Conservation (phyloP, 2,888 invertebrate genomes). For the Hydraecia micacea region DNA sequence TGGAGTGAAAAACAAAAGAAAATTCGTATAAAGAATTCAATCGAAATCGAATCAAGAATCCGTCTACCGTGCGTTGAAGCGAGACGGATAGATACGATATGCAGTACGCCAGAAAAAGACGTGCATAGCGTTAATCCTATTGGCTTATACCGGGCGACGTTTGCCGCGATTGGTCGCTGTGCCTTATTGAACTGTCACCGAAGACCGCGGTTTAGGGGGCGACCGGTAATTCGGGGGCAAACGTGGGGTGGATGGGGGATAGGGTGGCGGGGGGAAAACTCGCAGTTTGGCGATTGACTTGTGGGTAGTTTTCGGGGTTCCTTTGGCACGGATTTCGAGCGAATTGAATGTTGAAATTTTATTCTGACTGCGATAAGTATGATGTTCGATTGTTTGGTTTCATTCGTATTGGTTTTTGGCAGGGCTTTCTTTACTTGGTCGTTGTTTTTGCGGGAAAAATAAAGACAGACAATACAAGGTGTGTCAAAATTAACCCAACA, state of each 20-base stretch:
- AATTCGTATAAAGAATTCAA: conserved; percentile 88
- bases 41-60: conserved; percentile 89
- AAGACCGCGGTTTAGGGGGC: conserved; percentile 88
- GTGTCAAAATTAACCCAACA: too few relatives aligned
- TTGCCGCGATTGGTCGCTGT: conserved; percentile 89
- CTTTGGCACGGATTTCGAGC: conserved; percentile 72
- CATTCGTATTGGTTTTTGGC: conserved; percentile 37
- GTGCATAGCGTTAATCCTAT: conserved; percentile 88
- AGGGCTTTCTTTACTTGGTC: background rate
- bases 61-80: conserved; percentile 80
- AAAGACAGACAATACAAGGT: background rate
- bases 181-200: conserved; percentile 90
- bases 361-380: conserved; percentile 50
- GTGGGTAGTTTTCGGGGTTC: conserved; percentile 89
- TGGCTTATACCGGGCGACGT: conserved; percentile 90
- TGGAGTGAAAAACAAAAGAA: conserved; percentile 86
- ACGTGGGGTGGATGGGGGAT: conserved; percentile 74
- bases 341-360: conserved; percentile 63
- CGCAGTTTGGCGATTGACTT: conserved; percentile 90
- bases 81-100: conserved; percentile 71
- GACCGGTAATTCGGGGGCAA: conserved; percentile 88
- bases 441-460: background rate
- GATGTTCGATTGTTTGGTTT: conserved; percentile 46
- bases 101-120: conserved; percentile 73
- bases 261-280: conserved; percentile 74